phyloP scores from a whole-genome alignment of 2,797 vertebrate species.

The Podarcis lilfordi region DNA sequence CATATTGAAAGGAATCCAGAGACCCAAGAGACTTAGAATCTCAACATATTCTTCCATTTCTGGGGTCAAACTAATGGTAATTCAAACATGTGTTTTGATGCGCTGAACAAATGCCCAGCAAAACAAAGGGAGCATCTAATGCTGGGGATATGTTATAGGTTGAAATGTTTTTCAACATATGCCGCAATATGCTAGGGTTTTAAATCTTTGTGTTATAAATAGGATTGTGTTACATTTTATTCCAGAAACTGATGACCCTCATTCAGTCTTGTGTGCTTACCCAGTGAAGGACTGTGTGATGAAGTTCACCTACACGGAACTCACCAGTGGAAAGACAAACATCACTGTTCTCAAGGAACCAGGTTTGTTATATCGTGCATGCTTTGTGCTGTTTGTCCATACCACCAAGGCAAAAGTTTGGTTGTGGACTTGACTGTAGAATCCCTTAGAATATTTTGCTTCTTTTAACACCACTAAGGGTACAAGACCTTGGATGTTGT shows the following conservation, averaged over 20 bases:
- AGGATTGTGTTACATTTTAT: constrained; percentile 21
- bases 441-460: not conserved
- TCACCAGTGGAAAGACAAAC: constrained; percentile 89
- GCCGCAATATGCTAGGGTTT: not conserved
- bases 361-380: constrained; percentile 75
- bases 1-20: constrained; percentile 48
- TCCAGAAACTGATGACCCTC: constrained; percentile 86
- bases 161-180: not conserved
- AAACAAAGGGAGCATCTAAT: not conserved
- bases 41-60: not conserved
- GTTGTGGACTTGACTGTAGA: accelerated
- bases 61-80: not conserved
- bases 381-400: not conserved
- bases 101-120: not conserved
- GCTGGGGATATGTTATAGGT: not conserved
- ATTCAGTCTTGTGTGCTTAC: constrained; percentile 88
- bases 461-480: not conserved
- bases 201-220: not conserved
- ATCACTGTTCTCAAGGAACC: constrained; percentile 92
- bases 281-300: constrained; percentile 93
- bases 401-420: not conserved
- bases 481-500: not conserved
- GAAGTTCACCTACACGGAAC: constrained; percentile 95
- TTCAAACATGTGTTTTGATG: not conserved
- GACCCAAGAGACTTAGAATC: not conserved